Percentiles rank a stretch among this genome's conserved stretches.
phyloP scores from a whole-genome alignment of 92 coral and sea anemone genomes.

The Porites divaricata region DNA sequence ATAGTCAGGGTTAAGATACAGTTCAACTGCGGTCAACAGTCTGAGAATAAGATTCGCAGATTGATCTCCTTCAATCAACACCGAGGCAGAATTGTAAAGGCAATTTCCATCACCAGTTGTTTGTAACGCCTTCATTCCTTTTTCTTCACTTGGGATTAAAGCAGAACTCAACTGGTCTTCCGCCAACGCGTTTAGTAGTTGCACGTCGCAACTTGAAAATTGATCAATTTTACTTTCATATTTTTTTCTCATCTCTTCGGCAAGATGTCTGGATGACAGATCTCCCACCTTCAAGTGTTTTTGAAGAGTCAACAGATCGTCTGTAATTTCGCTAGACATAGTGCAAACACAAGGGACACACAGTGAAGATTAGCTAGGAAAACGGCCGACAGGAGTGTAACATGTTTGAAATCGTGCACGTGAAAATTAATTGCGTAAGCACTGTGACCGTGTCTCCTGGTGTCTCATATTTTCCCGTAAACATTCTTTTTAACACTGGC shows the following conservation, averaged over 20 bases:
- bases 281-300: constrained; percentile 46
- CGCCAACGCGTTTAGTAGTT: constrained; percentile 1
- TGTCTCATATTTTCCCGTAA: no score
- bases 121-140: constrained; percentile 15
- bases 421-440: no score
- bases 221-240: no score
- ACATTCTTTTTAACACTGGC: no score
- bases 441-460: no score
- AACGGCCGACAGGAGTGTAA: no score
- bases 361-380: background rate
- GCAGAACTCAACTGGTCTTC: constrained; percentile 18
- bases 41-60: no score
- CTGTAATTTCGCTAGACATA: constrained; percentile 3
- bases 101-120: no score
- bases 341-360: no score
- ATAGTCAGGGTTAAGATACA: constrained; percentile 41
- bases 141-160: constrained; percentile 15
- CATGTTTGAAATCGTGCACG: no score
- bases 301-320: constrained; percentile 18
- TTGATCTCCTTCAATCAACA: no score
- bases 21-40: constrained; percentile 4
- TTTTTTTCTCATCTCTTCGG: constrained; percentile 1
- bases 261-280: constrained; percentile 35
- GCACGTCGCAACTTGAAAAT: background rate
- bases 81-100: no score